Evolutionary conservation across 2,888 invertebrate species (phyloP), one percentile per base, ranked within the genome.

Genomic region (Zootermopsis nevadensis): DNA sequence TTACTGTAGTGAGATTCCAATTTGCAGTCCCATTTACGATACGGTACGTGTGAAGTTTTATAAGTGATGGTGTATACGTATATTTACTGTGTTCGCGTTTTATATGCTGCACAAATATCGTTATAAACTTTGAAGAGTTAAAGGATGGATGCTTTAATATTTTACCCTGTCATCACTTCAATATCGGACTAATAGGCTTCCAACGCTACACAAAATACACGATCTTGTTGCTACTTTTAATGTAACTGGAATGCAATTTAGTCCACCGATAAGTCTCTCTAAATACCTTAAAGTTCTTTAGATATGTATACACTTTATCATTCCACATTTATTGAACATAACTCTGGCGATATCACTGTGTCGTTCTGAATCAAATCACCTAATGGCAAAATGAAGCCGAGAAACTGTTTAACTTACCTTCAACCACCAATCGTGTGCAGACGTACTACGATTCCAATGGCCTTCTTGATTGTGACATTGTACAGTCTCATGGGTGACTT

Each of bases 1-100:
- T 79, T 66, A 35, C 79, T 53, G n/a, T 30, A 35, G 55, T 79
- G 60, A 35, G 79, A 60, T 79, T 79, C 66, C 79, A 79, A 79
- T 79, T 60, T 79, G 79, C 60, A 79, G 60, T 79, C 79, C 79
- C 79, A 79, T 79, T 79, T 79, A 60, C 79, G 66, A 66, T 31
- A 66, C 31, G 35, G 79, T 38, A 24, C n/a, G 15, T 74, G 74
- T 74, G 38, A 33, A 38, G 74, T 74, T 38, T 42, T 74, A 74
- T 38, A 42, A 69, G 31, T 69, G 27, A 10, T n/a, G n/a, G n/a
- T n/a, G 30, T 4, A n/a, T 30, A 33, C 33, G 7, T 74, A 38
- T 74, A 74, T 38, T 38, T 7, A n/a, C 42, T 35, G 38, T 74
- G 35, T n/a, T 74, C 22, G n/a, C 38, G 38, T 74, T 74, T 74